Evolutionary conservation across 1,140 invertebrate genomes (phyloP).

Genomic region (Diploscapter pachys): DNA sequence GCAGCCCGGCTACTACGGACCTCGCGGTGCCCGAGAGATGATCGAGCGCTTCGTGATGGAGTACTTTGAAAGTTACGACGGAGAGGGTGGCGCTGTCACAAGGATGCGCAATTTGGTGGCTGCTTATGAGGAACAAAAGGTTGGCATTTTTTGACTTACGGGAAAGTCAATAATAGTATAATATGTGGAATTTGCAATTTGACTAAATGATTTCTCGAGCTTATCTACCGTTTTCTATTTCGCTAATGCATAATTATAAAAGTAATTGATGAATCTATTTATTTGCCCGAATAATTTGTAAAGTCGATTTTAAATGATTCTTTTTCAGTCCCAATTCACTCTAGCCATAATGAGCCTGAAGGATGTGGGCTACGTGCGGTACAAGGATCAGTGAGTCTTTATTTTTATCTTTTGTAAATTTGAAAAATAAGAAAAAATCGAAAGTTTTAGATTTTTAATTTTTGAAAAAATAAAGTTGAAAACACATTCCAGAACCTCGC

Average conservation of each 20-base stretch:
- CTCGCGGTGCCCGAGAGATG: not conserved
- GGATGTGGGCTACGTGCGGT: constrained; percentile 4
- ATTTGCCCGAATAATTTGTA: too few species aligned
- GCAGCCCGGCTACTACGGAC: constrained; percentile 23
- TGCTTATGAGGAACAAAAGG: too few species aligned
- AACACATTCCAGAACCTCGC: not conserved
- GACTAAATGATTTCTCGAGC: too few species aligned
- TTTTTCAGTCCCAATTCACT: constrained; percentile 20
- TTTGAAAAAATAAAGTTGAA: too few species aligned
- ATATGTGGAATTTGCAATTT: too few species aligned
- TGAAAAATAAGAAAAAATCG: not conserved
- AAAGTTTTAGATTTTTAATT: constrained; percentile 1
- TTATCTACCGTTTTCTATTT: too few species aligned
- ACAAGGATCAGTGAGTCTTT: not conserved
- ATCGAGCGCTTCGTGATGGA: constrained; percentile 17
- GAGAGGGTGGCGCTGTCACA: constrained; percentile 11
- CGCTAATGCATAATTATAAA: too few species aligned
- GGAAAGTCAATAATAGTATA: too few species aligned
- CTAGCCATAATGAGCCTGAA: constrained; percentile 9
- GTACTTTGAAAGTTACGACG: constrained; percentile 19
- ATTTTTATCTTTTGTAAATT: not conserved
- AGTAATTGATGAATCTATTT: too few species aligned
- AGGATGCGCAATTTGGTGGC: not conserved
- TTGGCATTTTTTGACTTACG: too few species aligned
- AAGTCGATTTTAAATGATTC: not conserved